phyloP scores from a whole-genome alignment of 2,113 vertebrate species.

The Notarius quadriscutis region DNA sequence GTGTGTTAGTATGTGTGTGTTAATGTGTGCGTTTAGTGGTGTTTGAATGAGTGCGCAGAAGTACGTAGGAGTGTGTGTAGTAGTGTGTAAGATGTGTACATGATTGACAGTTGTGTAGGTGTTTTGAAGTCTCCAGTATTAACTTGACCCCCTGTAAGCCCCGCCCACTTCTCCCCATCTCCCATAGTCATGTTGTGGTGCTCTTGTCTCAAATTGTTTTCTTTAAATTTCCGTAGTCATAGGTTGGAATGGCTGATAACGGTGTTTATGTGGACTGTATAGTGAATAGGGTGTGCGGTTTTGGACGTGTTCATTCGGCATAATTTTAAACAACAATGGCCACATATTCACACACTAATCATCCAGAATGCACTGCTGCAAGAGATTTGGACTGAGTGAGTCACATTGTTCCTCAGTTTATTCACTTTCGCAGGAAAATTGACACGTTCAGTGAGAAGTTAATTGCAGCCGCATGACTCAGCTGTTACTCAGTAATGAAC shows the following conservation, averaged over 20 bases:
- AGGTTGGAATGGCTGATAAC: too few relatives aligned
- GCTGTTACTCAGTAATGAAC: constrained; percentile 55
- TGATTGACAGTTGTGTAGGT: too few relatives aligned
- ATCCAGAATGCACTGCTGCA: constrained; percentile 43
- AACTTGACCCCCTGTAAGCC: too few relatives aligned
- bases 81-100: background rate
- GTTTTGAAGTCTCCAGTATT: background rate
- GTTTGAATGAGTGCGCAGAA: background rate
- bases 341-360: background rate
- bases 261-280: too few relatives aligned
- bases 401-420: constrained; percentile 60
- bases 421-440: constrained; percentile 54
- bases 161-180: too few relatives aligned
- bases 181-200: too few relatives aligned
- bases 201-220: too few relatives aligned
- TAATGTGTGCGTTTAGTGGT: background rate
- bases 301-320: background rate
- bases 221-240: too few relatives aligned
- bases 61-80: background rate
- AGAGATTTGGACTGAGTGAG: constrained; percentile 51
- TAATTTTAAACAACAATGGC: background rate
- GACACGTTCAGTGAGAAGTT: constrained; percentile 49
- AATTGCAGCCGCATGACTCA: constrained; percentile 64
- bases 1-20: background rate
- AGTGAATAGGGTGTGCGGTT: too few relatives aligned